Conservation (phyloP, 2,888 invertebrate species). For the Nasonovia ribisnigri region DNA sequence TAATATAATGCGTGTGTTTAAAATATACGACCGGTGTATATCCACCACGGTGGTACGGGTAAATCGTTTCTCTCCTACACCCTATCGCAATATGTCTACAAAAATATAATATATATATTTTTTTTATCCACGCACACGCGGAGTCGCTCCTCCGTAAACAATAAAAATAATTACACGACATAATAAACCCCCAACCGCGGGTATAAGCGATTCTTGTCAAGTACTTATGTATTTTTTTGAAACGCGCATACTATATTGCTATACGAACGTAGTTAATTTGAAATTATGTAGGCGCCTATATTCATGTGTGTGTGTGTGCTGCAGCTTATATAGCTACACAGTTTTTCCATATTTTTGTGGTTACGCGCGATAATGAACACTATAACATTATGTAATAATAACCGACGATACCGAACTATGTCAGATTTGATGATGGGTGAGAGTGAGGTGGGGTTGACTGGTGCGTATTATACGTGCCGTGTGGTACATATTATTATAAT, state of each 20-base stretch:
- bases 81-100: background rate
- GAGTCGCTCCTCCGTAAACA: slow-evolving; percentile 23
- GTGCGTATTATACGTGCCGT: background rate
- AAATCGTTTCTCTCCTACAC: background rate
- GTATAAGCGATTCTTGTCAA: slow-evolving; percentile 13
- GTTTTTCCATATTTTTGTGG: slow-evolving; percentile 31
- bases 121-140: background rate
- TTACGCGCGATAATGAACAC: background rate
- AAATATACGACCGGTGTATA: background rate
- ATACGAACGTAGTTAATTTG: slow-evolving; percentile 8
- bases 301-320: background rate
- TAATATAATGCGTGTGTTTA: background rate
- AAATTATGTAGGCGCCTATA: slow-evolving; percentile 17
- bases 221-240: background rate
- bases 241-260: background rate
- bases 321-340: background rate
- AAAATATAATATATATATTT: background rate
- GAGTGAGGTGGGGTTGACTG: background rate
- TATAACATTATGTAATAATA: background rate
- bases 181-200: slow-evolving; percentile 30
- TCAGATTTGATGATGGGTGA: background rate
- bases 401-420: background rate
- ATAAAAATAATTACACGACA: slow-evolving; percentile 25
- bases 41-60: background rate
- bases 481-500: background rate